Percentiles rank a stretch among this genome's conserved stretches.
Conservation (phyloP, 2,888 invertebrate species). For the Petrophora chlorosata region DNA sequence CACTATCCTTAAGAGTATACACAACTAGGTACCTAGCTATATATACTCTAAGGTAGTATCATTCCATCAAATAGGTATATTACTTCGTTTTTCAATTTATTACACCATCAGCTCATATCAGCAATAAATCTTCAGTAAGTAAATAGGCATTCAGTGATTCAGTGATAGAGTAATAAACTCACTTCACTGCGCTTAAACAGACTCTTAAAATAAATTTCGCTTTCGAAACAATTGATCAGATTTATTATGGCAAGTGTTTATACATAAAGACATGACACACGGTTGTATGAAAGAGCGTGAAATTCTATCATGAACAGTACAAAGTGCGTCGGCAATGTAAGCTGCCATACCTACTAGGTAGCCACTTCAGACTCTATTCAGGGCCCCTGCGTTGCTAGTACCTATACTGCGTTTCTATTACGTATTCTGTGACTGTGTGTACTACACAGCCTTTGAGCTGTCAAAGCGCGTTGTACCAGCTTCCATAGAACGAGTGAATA, state of each 20-base stretch:
- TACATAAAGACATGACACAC: slow-evolving; percentile 14
- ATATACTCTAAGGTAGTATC: too few species aligned
- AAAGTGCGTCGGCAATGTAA: slow-evolving; percentile 64
- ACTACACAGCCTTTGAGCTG: slow-evolving; percentile 67
- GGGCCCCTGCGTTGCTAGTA: slow-evolving; percentile 57
- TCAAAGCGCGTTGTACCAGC: slow-evolving; percentile 56
- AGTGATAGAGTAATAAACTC: slow-evolving; percentile 8
- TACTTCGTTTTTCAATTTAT: too few species aligned
- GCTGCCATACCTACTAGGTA: slow-evolving; percentile 47
- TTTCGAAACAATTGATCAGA: slow-evolving; percentile 24
- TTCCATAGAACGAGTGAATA: slow-evolving; percentile 74
- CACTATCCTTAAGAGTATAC: too few species aligned
- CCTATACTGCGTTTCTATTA: too few species aligned
- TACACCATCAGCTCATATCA: too few species aligned
- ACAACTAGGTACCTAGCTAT: neutral
- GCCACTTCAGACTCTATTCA: slow-evolving; percentile 79
- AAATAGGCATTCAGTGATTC: slow-evolving; percentile 15
- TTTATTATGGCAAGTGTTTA: slow-evolving; percentile 21
- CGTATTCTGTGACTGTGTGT: too few species aligned
- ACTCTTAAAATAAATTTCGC: slow-evolving; percentile 14
- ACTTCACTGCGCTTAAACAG: slow-evolving; percentile 4
- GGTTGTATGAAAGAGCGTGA: slow-evolving; percentile 39
- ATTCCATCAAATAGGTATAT: neutral
- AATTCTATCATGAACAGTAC: slow-evolving; percentile 15
- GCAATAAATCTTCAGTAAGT: slow-evolving; percentile 14